Conservation (phyloP, 1,140 invertebrate genomes). For the Drosophila sechellia region DNA sequence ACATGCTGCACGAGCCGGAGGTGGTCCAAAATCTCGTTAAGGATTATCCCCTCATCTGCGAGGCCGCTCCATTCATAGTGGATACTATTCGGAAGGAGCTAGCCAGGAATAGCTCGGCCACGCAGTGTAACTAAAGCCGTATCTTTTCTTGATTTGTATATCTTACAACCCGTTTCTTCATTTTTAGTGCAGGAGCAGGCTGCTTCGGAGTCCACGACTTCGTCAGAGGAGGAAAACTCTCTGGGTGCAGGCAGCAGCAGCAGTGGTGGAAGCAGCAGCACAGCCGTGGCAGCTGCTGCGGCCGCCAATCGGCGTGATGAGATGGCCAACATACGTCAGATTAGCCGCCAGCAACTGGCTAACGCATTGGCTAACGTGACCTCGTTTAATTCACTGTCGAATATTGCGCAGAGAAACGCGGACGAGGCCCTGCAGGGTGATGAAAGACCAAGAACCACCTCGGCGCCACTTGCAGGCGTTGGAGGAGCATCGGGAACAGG, state of each 20-base stretch:
- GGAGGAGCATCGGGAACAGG: conserved; percentile 1
- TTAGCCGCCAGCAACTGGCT: conserved; percentile 79
- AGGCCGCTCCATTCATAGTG: conserved; percentile 78
- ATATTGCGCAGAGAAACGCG: conserved; percentile 75
- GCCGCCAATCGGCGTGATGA: conserved; percentile 62
- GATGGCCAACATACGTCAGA: conserved; percentile 75
- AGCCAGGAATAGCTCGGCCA: conserved; percentile 65
- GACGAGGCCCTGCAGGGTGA: conserved; percentile 58
- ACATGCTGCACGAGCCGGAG: conserved; percentile 73
- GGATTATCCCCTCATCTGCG: conserved; percentile 79
- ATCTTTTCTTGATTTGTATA: neutral
- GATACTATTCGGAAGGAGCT: conserved; percentile 80
- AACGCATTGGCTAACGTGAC: conserved; percentile 71
- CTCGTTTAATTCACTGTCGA: conserved; percentile 79
- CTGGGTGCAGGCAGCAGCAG: conserved; percentile 76
- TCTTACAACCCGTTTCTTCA: too few species aligned
- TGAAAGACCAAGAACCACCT: conserved; percentile 36
- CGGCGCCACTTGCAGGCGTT: conserved; percentile 4
- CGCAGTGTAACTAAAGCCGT: conserved; percentile 54
- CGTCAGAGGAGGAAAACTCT: conserved; percentile 81
- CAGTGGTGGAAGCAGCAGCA: conserved; percentile 60
- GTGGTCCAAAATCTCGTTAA: conserved; percentile 74
- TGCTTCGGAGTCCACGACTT: conserved; percentile 77
- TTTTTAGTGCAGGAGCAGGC: conserved; percentile 73
- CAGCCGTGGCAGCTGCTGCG: conserved; percentile 49